Evolutionary conservation across 2,888 invertebrate genomes (phyloP), one percentile per base, ranked within the genome.

Genomic region (Brassicogethes aeneus): DNA sequence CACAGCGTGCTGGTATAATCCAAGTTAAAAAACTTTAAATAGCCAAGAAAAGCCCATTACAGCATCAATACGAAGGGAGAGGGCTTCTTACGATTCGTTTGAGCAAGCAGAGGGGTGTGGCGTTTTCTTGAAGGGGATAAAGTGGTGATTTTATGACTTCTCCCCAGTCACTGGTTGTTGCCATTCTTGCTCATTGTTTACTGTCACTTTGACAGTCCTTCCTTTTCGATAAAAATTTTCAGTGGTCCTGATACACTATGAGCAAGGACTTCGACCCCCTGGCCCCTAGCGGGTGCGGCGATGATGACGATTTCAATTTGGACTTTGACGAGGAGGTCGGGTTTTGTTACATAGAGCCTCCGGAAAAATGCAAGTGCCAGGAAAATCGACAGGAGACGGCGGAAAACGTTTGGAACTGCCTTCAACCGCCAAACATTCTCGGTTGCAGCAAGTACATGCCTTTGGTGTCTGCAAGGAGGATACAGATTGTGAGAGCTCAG

Each of bases 1-100:
- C n/a, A n/a, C n/a, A n/a, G n/a, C n/a, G n/a, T n/a, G n/a, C n/a
- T n/a, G n/a, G n/a, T n/a, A n/a, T n/a, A n/a, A n/a, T n/a, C n/a
- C n/a, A n/a, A n/a, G n/a, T n/a, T n/a, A n/a, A n/a, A n/a, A n/a
- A n/a, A n/a, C n/a, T n/a, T n/a, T n/a, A n/a, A n/a, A n/a, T n/a
- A n/a, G n/a, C n/a, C n/a, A n/a, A n/a, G n/a, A n/a, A n/a, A n/a
- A n/a, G n/a, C n/a, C n/a, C n/a, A n/a, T n/a, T n/a, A n/a, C n/a
- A n/a, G n/a, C n/a, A n/a, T n/a, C n/a, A n/a, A n/a, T n/a, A n/a
- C n/a, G n/a, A n/a, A n/a, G n/a, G n/a, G n/a, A 60, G 60, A 60
- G 59, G 61, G 62, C 61, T 57, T 56, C 60, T 58, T 56, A 53
- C 61, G 65, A 63, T 65, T 63, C 61, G 65, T 62, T 65, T 61